phyloP scores from a whole-genome alignment of 2,797 vertebrate genomes.

The Thaleichthys pacificus region DNA sequence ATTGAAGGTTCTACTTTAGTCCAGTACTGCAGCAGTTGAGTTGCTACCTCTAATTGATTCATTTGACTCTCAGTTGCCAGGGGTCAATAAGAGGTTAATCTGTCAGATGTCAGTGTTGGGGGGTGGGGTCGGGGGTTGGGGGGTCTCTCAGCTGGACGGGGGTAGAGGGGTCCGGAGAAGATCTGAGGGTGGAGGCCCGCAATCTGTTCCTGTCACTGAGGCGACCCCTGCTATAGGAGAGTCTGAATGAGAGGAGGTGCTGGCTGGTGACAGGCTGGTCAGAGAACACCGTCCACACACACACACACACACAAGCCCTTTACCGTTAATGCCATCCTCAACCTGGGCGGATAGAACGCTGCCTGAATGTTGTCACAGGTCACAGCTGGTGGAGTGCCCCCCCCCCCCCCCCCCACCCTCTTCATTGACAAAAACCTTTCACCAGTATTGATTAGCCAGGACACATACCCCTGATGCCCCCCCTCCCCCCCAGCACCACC shows the following conservation, averaged over 20 bases:
- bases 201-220: slow-evolving; percentile 37
- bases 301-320: slow-evolving; percentile 18
- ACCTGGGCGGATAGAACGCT: slow-evolving; percentile 9
- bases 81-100: too few species aligned
- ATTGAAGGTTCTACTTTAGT: too few species aligned
- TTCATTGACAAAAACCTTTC: slow-evolving; percentile 38
- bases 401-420: not conserved
- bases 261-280: slow-evolving; percentile 37
- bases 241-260: slow-evolving; percentile 28
- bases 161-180: slow-evolving; percentile 10
- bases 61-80: too few species aligned
- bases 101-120: slow-evolving; percentile 14
- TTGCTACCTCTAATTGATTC: too few species aligned
- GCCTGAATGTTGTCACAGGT: slow-evolving; percentile 38
- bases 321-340: slow-evolving; percentile 41
- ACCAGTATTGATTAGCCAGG: slow-evolving; percentile 45
- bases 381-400: slow-evolving; percentile 41
- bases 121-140: not conserved
- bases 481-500: slow-evolving; percentile 26
- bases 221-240: slow-evolving; percentile 18
- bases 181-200: slow-evolving; percentile 18
- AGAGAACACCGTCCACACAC: slow-evolving; percentile 27
- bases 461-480: slow-evolving; percentile 37
- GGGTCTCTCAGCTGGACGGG: too few species aligned
- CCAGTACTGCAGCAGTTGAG: too few species aligned